These are phyloP conservation scores for Mesocentrotus franciscanus DNA, from an alignment of 53 echinoderm and acorn worm species.

Conservation along the genomic window DNA sequence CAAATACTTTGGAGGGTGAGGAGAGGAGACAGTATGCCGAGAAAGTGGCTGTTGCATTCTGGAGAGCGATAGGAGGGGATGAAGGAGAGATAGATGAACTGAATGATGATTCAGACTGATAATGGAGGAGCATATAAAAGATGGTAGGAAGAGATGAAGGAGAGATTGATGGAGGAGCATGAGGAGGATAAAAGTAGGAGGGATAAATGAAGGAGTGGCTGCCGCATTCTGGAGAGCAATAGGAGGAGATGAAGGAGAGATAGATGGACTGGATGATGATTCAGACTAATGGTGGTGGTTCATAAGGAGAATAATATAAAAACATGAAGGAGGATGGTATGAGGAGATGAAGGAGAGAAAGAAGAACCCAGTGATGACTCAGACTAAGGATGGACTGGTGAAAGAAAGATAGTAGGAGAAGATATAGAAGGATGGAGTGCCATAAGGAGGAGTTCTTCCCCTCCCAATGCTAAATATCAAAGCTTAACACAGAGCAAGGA, in stretches of 20 bases:
- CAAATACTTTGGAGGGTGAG: constrained; percentile 79
- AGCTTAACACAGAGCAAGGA: background rate
- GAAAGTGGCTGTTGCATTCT: constrained; percentile 91
- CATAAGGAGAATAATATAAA: too few relatives aligned
- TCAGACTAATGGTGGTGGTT: background rate
- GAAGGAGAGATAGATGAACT: constrained; percentile 87
- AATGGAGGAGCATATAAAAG: too few relatives aligned
- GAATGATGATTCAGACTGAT: constrained; percentile 54
- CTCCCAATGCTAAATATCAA: background rate
- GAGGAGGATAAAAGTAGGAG: too few relatives aligned
- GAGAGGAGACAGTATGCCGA: constrained; percentile 93
- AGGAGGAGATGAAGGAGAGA: constrained; percentile 89
- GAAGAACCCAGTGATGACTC: constrained; percentile 77
- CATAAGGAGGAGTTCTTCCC: background rate
- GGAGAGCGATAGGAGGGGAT: constrained; percentile 90
- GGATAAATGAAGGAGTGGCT: constrained; percentile 76
- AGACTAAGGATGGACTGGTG: background rate
- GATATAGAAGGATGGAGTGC: background rate
- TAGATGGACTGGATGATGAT: constrained; percentile 81
- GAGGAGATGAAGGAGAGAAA: constrained; percentile 87
- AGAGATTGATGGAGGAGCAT: background rate
- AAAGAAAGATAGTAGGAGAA: too few relatives aligned
- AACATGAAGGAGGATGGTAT: constrained; percentile 4
- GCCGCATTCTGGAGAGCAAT: constrained; percentile 90
- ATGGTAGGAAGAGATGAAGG: too few relatives aligned